A percentile compares a stretch with the other conserved stretches of the same genome.
These are phyloP conservation scores for Formica selysi DNA, from an alignment of 1,140 invertebrate species.

Conservation along the genomic window DNA sequence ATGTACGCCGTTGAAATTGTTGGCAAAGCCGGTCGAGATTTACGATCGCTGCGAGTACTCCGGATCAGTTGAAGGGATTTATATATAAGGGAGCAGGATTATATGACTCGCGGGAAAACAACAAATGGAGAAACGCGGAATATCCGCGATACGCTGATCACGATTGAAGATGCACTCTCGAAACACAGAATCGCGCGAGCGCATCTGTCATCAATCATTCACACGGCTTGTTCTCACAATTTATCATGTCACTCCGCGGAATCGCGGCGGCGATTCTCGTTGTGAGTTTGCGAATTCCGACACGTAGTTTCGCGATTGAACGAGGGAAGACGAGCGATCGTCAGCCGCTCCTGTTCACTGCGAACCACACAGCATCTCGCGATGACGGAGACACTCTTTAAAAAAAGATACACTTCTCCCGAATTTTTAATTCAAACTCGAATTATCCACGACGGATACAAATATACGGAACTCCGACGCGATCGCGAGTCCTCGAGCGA, in stretches of 20 bases:
- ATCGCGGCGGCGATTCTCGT: too few relatives aligned
- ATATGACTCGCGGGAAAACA: neutral
- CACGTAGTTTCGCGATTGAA: too few relatives aligned
- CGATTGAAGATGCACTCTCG: neutral
- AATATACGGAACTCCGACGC: neutral
- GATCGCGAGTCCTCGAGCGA: constrained; percentile 33
- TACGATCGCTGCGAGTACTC: constrained; percentile 41
- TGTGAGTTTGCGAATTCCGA: too few relatives aligned
- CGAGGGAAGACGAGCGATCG: too few relatives aligned
- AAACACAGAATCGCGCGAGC: neutral
- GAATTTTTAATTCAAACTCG: neutral
- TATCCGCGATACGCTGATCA: neutral
- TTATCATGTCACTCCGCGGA: too few relatives aligned
- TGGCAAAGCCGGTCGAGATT: constrained; percentile 49
- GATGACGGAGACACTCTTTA: too few relatives aligned
- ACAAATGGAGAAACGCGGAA: neutral
- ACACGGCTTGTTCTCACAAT: too few relatives aligned
- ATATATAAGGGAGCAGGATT: constrained; percentile 11
- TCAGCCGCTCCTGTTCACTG: too few relatives aligned
- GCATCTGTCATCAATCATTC: neutral
- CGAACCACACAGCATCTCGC: too few relatives aligned
- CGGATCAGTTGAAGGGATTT: constrained; percentile 7
- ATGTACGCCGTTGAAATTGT: constrained; percentile 31
- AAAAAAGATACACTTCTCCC: too few relatives aligned
- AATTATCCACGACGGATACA: neutral